Evolutionary conservation across 2,888 invertebrate genomes (phyloP).

Genomic region (Acanthacorydalis orientalis): DNA sequence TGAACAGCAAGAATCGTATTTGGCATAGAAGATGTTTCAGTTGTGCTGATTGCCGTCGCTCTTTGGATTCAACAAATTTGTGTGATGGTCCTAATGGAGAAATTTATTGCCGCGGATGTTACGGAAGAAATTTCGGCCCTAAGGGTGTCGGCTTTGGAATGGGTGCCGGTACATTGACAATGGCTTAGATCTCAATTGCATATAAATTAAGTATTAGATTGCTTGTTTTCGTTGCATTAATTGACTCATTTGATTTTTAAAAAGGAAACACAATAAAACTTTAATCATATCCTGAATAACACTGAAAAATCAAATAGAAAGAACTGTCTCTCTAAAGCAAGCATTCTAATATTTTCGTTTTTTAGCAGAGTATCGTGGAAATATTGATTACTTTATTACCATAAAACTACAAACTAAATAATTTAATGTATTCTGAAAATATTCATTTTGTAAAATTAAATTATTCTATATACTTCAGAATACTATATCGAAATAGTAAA

Average conservation of each 20-base stretch:
- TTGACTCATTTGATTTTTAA: not conserved
- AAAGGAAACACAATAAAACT: too few species aligned
- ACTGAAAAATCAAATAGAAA: not conserved
- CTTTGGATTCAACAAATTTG: constrained; percentile 73
- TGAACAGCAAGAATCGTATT: constrained; percentile 81
- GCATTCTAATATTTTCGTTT: too few species aligned
- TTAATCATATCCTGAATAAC: too few species aligned
- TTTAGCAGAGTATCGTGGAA: too few species aligned
- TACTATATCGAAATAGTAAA: too few species aligned
- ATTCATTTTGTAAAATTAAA: too few species aligned
- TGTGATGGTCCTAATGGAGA: constrained; percentile 87
- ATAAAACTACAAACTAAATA: too few species aligned
- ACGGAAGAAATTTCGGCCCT: constrained; percentile 73
- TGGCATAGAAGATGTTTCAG: constrained; percentile 93
- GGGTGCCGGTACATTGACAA: constrained; percentile 79
- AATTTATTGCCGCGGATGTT: constrained; percentile 85
- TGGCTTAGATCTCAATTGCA: constrained; percentile 43
- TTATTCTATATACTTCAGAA: too few species aligned
- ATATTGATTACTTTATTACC: too few species aligned
- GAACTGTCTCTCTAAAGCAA: not conserved
- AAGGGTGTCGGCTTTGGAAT: constrained; percentile 81
- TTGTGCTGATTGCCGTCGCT: constrained; percentile 74
- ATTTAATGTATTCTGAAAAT: too few species aligned
- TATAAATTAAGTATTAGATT: not conserved
- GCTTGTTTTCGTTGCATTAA: not conserved